Percentiles rank a stretch among this genome's conserved stretches.
Conservation (phyloP, 2,797 vertebrate genomes). For the Poliocrania exsul region DNA sequence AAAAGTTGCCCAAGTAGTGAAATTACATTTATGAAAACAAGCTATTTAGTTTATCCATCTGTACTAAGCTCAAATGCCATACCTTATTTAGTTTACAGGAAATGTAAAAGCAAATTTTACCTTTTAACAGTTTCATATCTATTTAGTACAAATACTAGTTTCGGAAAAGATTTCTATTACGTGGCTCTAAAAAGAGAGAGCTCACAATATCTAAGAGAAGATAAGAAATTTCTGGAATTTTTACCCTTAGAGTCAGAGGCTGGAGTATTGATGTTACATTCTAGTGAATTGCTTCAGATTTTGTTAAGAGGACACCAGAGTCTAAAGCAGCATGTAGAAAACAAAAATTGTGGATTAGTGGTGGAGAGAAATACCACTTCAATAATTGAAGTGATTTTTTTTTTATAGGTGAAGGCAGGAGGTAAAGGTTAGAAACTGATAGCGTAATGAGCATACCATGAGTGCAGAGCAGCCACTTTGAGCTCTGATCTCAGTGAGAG, state of each 20-base stretch:
- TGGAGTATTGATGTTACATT: neutral
- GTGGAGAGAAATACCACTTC: neutral
- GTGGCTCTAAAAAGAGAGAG: neutral
- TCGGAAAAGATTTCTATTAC: neutral
- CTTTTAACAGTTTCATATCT: neutral
- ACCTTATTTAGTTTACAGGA: neutral
- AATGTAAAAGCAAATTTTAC: neutral
- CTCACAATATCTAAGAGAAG: neutral
- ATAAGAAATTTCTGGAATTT: neutral
- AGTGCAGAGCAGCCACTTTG: neutral
- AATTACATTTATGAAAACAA: neutral
- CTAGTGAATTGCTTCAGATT: neutral
- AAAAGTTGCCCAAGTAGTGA: neutral
- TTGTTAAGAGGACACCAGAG: neutral
- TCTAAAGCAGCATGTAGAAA: neutral
- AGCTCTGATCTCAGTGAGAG: neutral
- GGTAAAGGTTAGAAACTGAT: neutral
- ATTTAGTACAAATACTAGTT: neutral
- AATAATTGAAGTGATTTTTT: neutral
- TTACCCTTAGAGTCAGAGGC: neutral
- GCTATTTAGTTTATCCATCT: neutral
- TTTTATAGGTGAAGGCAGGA: neutral
- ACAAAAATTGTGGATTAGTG: neutral
- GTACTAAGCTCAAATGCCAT: neutral
- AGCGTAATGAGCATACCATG: neutral